These are phyloP conservation scores for Drosophila obscura DNA, from an alignment of 1,140 invertebrate genomes.

Conservation along the genomic window DNA sequence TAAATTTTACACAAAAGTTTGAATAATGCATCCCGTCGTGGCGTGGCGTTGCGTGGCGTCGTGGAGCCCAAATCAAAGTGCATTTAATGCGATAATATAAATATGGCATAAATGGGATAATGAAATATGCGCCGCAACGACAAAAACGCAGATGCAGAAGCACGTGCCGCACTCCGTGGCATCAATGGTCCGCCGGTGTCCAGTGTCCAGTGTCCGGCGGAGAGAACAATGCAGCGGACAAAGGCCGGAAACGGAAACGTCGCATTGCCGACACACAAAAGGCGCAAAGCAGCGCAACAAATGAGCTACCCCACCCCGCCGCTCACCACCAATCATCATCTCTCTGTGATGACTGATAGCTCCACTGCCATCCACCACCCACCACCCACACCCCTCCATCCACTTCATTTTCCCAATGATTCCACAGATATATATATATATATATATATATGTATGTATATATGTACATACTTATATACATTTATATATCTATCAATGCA, in stretches of 20 bases:
- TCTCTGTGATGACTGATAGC: slow-evolving; percentile 39
- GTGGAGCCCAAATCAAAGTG: slow-evolving; percentile 25
- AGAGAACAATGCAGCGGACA: slow-evolving; percentile 30
- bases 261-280: slow-evolving; percentile 44
- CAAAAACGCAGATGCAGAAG: slow-evolving; percentile 29
- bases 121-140: slow-evolving; percentile 42
- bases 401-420: slow-evolving; percentile 15
- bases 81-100: slow-evolving; percentile 62
- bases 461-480: slow-evolving; percentile 6
- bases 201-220: too few relatives aligned
- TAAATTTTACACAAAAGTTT: slow-evolving; percentile 54
- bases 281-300: slow-evolving; percentile 54
- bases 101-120: slow-evolving; percentile 44
- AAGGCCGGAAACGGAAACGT: slow-evolving; percentile 58
- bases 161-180: slow-evolving; percentile 13
- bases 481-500: slow-evolving; percentile 24
- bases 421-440: slow-evolving; percentile 16
- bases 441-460: slow-evolving; percentile 34
- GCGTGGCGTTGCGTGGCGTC: too few relatives aligned
- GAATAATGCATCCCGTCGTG: slow-evolving; percentile 12
- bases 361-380: not conserved
- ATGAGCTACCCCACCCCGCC: slow-evolving; percentile 22
- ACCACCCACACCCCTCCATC: not conserved
- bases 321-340: not conserved
- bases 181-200: not conserved